Evolutionary conservation across 1,140 invertebrate genomes (phyloP).

Genomic region (Lysiphlebus fabarum): DNA sequence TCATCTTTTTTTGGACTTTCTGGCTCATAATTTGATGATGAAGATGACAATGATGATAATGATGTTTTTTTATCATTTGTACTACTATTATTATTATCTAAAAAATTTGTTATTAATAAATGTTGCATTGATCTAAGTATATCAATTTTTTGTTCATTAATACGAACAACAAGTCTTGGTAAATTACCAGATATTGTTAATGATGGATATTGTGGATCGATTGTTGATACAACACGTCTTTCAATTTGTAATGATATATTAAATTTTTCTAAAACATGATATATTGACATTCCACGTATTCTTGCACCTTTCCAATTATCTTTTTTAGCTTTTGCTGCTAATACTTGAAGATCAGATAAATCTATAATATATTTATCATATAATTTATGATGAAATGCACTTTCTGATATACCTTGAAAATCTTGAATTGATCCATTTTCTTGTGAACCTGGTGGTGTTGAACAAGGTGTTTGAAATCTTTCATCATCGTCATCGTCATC

Average conservation of each 20-base stretch:
- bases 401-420: constrained; percentile 59
- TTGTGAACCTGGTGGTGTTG: constrained; percentile 81
- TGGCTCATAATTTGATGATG: constrained; percentile 43
- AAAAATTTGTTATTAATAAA: constrained; percentile 43
- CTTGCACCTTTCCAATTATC: constrained; percentile 89
- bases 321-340: constrained; percentile 75
- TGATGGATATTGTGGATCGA: constrained; percentile 82
- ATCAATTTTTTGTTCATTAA: constrained; percentile 83
- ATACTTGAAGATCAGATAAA: constrained; percentile 81
- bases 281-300: constrained; percentile 73
- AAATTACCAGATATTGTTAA: constrained; percentile 79
- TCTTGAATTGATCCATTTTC: constrained; percentile 59
- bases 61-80: constrained; percentile 8
- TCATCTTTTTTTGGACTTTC: constrained; percentile 52
- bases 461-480: constrained; percentile 86
- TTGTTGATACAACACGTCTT: constrained; percentile 74
- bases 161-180: constrained; percentile 81
- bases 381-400: constrained; percentile 67
- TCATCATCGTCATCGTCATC: constrained; percentile 54
- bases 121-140: constrained; percentile 59
- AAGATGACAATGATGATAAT: neutral
- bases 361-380: constrained; percentile 84
- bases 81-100: constrained; percentile 27
- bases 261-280: constrained; percentile 88
- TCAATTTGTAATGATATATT: constrained; percentile 82